Percentiles rank a stretch among this genome's conserved stretches.
These are phyloP conservation scores for Torymus auratus DNA, from an alignment of 2,888 invertebrate species.

Conservation along the genomic window DNA sequence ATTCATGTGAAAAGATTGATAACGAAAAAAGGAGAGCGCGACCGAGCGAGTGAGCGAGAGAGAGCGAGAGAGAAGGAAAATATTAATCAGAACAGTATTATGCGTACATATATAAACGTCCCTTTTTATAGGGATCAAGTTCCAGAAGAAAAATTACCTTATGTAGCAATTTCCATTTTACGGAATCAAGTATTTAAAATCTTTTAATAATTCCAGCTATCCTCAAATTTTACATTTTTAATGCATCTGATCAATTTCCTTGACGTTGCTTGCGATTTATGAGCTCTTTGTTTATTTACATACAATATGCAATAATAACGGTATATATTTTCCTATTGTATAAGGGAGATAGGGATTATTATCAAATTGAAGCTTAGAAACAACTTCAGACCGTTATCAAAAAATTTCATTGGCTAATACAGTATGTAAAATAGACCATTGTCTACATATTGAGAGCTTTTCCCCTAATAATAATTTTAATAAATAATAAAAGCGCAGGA, in stretches of 20 bases:
- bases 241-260: neutral
- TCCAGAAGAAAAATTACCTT: constrained; percentile 46
- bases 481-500: too few relatives aligned
- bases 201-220: constrained; percentile 23
- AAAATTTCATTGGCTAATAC: too few relatives aligned
- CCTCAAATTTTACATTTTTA: neutral
- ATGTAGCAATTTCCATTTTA: constrained; percentile 45
- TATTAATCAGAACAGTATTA: constrained; percentile 54
- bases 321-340: too few relatives aligned
- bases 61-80: constrained; percentile 32
- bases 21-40: constrained; percentile 36
- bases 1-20: constrained; percentile 58
- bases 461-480: too few relatives aligned
- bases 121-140: constrained; percentile 46
- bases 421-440: too few relatives aligned
- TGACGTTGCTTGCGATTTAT: too few relatives aligned
- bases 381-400: too few relatives aligned
- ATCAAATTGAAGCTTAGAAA: too few relatives aligned
- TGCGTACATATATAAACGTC: constrained; percentile 45
- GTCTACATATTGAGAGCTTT: too few relatives aligned
- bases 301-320: too few relatives aligned
- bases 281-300: too few relatives aligned
- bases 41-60: neutral
- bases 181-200: constrained; percentile 50
- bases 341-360: too few relatives aligned